phyloP scores from a whole-genome alignment of 2,888 invertebrate genomes.

The Chydorus sphaericus region DNA sequence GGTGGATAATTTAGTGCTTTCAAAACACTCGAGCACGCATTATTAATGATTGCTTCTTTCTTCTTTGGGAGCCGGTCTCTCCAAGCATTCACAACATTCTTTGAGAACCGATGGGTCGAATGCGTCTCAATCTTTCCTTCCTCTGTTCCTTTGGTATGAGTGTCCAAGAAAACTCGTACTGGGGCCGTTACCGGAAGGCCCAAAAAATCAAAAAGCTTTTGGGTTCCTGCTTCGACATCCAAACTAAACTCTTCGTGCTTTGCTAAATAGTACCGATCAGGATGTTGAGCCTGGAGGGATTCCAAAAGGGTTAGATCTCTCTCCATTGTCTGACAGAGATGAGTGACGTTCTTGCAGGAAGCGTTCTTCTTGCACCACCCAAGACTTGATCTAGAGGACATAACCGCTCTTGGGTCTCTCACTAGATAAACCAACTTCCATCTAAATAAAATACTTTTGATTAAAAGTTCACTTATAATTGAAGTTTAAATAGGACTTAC shows the following conservation, averaged over 20 bases:
- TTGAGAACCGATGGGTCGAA: too few species aligned
- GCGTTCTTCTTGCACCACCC: neutral
- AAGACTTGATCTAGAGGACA: neutral
- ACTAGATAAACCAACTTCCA: too few species aligned
- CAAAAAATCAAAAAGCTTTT: neutral
- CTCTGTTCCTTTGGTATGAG: neutral
- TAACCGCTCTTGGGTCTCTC: conserved; percentile 1
- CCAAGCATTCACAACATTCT: neutral
- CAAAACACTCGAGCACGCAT: too few species aligned
- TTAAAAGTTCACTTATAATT: neutral
- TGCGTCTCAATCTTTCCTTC: neutral
- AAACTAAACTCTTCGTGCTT: conserved; percentile 5
- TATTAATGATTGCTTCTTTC: too few species aligned
- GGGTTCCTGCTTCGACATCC: neutral
- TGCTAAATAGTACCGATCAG: neutral
- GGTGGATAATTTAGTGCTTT: too few species aligned
- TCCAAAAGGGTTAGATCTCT: neutral
- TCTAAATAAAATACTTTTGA: neutral
- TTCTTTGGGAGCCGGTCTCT: neutral
- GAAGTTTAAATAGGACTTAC: too few species aligned
- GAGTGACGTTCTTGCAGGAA: neutral
- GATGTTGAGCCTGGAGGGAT: neutral
- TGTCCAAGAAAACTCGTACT: neutral
- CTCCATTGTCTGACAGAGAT: neutral
- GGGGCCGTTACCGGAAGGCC: neutral